These are phyloP conservation scores for Leucozona laternaria DNA, from an alignment of 2,888 invertebrate species.

Conservation along the genomic window DNA sequence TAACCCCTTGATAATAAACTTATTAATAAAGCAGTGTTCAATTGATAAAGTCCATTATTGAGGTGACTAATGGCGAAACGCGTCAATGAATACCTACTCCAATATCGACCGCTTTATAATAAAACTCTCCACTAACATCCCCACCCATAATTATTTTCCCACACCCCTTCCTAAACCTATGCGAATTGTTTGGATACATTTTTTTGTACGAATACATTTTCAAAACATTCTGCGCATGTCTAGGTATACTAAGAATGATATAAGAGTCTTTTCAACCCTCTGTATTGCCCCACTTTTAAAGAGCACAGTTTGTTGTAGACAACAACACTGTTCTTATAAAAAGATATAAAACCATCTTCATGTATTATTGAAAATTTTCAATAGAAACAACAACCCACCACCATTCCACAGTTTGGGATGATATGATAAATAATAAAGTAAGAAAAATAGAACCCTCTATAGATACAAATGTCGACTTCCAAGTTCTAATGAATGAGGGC, in stretches of 20 bases:
- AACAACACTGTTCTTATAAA: slow-evolving; percentile 40
- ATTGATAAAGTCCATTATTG: slow-evolving; percentile 73
- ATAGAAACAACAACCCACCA: not conserved
- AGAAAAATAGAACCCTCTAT: slow-evolving; percentile 40
- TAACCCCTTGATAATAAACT: slow-evolving; percentile 65
- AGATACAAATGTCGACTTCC: slow-evolving; percentile 47
- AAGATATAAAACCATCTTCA: slow-evolving; percentile 31
- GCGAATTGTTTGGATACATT: slow-evolving; percentile 47
- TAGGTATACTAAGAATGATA: not conserved
- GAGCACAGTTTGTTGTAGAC: slow-evolving; percentile 40
- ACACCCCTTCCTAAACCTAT: slow-evolving; percentile 13
- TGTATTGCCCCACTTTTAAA: slow-evolving; percentile 54
- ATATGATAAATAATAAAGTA: slow-evolving; percentile 63
- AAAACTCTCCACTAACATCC: slow-evolving; percentile 19
- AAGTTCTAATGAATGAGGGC: slow-evolving; percentile 61
- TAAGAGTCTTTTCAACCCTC: slow-evolving; percentile 46
- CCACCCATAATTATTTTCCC: slow-evolving; percentile 14
- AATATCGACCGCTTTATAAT: slow-evolving; percentile 58
- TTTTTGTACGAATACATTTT: not conserved
- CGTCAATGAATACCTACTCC: slow-evolving; percentile 67
- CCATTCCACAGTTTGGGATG: not conserved
- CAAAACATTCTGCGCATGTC: slow-evolving; percentile 56
- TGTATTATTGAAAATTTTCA: slow-evolving; percentile 52
- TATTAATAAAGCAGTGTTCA: slow-evolving; percentile 73
- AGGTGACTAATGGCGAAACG: slow-evolving; percentile 72